These are phyloP conservation scores for Strigops habroptila DNA, from an alignment of 2,113 vertebrate species.

Conservation along the genomic window DNA sequence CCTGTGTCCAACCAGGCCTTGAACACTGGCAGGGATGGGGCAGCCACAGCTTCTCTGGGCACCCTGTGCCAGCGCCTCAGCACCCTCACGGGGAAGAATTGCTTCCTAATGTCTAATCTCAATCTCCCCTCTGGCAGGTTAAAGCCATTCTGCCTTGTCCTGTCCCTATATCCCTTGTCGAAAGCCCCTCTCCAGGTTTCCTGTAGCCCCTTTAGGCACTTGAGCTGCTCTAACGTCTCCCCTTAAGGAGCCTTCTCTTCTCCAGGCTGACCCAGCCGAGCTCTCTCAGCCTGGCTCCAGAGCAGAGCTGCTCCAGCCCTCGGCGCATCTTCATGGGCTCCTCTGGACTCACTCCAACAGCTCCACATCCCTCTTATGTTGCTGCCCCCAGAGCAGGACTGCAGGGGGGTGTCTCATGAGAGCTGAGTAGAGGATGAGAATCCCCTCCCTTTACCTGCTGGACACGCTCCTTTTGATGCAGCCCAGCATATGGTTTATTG, in stretches of 20 bases:
- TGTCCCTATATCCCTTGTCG: background rate
- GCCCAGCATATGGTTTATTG: background rate
- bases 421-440: background rate
- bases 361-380: background rate
- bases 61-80: background rate
- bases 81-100: background rate
- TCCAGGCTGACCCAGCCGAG: background rate
- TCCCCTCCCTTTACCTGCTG: background rate
- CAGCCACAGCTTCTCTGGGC: background rate
- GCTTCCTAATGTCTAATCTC: background rate
- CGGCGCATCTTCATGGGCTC: background rate
- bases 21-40: background rate
- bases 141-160: background rate
- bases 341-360: background rate
- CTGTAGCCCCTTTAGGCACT: background rate
- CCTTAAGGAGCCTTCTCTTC: background rate
- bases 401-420: no score
- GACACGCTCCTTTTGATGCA: background rate
- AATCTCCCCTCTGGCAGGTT: background rate
- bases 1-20: background rate
- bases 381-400: background rate
- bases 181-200: background rate
- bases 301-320: background rate
- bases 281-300: background rate
- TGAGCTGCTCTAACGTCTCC: background rate